Evolutionary conservation across 2,888 invertebrate genomes (phyloP).

Genomic region (Pammene aurita): DNA sequence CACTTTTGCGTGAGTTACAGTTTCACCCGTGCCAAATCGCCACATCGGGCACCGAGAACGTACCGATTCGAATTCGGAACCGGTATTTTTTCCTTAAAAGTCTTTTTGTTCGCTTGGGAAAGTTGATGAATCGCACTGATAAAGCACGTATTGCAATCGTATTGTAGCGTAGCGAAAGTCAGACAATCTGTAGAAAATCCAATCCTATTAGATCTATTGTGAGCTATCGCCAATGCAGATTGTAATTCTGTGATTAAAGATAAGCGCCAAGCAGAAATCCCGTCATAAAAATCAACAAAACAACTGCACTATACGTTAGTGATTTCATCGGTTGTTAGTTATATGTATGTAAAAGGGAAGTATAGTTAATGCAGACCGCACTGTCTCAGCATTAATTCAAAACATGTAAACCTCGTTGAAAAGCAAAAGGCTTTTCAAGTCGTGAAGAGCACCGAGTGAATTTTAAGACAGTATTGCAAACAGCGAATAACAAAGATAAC

Average conservation of each 20-base stretch:
- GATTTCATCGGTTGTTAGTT: not conserved
- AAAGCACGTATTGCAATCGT: constrained; percentile 15
- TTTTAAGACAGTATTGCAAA: constrained; percentile 9
- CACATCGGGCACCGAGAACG: constrained; percentile 41
- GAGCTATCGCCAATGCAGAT: constrained; percentile 19
- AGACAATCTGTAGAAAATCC: constrained; percentile 17
- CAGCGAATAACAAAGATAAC: constrained; percentile 15
- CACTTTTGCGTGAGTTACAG: constrained; percentile 78
- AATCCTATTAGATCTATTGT: constrained; percentile 28
- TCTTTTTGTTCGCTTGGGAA: constrained; percentile 33
- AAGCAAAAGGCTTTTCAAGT: constrained; percentile 6
- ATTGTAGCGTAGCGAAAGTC: constrained; percentile 31
- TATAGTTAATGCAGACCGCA: constrained; percentile 2
- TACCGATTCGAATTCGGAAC: constrained; percentile 58
- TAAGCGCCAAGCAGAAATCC: constrained; percentile 3
- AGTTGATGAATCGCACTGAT: constrained; percentile 31
- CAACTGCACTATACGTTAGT: constrained; percentile 3
- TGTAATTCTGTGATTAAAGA: constrained; percentile 18
- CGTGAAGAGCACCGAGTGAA: constrained; percentile 7
- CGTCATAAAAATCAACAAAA: constrained; percentile 13
- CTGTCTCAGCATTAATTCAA: constrained; percentile 18
- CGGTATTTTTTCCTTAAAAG: constrained; percentile 54
- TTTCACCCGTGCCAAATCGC: constrained; percentile 55
- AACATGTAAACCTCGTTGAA: constrained; percentile 16
- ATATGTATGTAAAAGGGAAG: not conserved